Base-by-base conservation (phyloP, 2,888 invertebrate genomes). In the Papilio elwesi region DNA sequence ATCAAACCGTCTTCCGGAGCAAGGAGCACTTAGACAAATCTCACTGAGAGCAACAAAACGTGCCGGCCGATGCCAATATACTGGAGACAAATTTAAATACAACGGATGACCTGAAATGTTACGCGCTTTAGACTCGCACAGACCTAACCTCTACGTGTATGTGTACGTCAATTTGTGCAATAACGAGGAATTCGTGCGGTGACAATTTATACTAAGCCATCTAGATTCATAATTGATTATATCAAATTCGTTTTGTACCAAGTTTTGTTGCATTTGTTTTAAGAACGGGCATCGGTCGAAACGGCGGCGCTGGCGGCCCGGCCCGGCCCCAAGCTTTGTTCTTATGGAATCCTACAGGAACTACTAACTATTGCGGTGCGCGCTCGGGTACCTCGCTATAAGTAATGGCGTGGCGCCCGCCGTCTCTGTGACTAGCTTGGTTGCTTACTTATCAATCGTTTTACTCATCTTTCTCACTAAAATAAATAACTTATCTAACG, bases 401-500 rank as follows among this genome's bases (percentile, higher is more conserved):
- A 68, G 36, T 13, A 62, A 83, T 81, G 78, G 77, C 86, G 83
- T 81, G 81, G 79, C 69, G 74, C 76, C 70, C 77, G 75, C 77
- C 81, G 81, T 82, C 87, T 87, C 91, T 86, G 84, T 92, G 92
- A 93, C 92, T 93, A 92, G 93, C 92, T 92, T 87, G 85, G 87
- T 92, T 91, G 90, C 91, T 89, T 88, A 90, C 85, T 82, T 88
- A 90, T 86, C 87, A 84, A 88, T 87, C 86, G 82, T 85, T 80
- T 82, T 86, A 87, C 85, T 86, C 87, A 83, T 85, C 82, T 87
- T 81, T 85, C 89, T 90, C 90, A 89, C 92, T 91, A 91, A 90
- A 92, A 93, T 93, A 93, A 93, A 93, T 93, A 90, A 92, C 90
- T 92, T 91, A 92, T 76, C 84, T 86, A 85, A 88, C 84, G 85